These are phyloP conservation scores for Nicator chloris DNA, from an alignment of 2,113 vertebrate species.

Conservation along the genomic window DNA sequence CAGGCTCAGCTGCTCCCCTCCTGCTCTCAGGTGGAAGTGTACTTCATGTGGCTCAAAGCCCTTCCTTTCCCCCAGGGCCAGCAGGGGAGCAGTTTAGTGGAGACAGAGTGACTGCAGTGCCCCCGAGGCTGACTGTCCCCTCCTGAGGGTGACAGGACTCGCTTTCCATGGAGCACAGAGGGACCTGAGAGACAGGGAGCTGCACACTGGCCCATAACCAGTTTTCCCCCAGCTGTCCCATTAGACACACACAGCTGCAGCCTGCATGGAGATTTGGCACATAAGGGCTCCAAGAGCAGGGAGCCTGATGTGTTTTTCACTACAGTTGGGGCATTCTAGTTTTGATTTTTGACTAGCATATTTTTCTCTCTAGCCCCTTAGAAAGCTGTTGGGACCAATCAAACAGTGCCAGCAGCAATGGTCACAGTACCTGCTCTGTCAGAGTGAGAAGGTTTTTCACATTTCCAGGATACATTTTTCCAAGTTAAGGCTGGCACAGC, in stretches of 20 bases:
- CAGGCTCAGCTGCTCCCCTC: background rate
- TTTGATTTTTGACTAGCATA: background rate
- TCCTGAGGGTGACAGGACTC: background rate
- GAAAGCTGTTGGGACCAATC: background rate
- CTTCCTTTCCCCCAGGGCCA: background rate
- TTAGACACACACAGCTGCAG: background rate
- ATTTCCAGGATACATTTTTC: conserved; percentile 11
- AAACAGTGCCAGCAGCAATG: background rate
- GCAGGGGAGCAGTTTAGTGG: background rate
- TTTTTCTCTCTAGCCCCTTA: background rate
- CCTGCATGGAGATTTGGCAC: background rate
- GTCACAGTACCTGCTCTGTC: background rate
- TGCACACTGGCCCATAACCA: background rate
- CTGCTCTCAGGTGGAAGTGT: background rate
- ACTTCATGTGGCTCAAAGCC: background rate
- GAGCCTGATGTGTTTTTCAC: background rate
- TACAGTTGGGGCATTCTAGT: background rate
- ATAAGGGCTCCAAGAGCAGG: background rate
- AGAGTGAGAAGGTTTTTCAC: conserved; percentile 25
- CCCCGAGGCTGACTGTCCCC: background rate
- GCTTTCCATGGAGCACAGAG: background rate
- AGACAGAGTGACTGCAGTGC: background rate
- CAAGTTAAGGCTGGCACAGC: background rate
- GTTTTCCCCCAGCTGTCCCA: background rate
- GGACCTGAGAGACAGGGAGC: background rate